Base-by-base conservation (phyloP, 2,888 invertebrate genomes). In the Cylloceria caligata region DNA sequence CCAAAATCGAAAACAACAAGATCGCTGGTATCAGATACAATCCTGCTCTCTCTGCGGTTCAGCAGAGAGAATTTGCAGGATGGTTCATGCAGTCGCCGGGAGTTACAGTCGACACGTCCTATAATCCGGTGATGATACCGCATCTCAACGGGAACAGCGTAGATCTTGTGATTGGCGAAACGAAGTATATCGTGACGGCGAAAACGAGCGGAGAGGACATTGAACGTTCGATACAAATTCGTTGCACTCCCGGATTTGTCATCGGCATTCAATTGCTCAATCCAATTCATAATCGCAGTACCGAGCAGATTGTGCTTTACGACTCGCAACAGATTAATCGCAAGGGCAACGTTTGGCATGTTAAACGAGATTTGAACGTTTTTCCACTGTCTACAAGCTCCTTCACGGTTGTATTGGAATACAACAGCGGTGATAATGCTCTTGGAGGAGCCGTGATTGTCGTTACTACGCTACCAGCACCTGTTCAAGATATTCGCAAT, bases 1-100 rank as follows among this genome's bases (percentile, higher is more conserved):
- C 97, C 6, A 93, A 94, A 0, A 96, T 99, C 80, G 96, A 96
- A 90, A 96, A 97, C 84, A 99, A 99, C 91, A 95, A 95, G 42
- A 94, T 96, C 74, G 96, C 98, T 47, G 99, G 99, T 0, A 96
- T 99, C 84, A 95, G 96, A 72, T 99, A 99, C 90, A 97, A 99
- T 93, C 98, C 99, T 0, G 96, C 96, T 49, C 94, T 99, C 81
- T 95, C 97, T 0, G 95, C 96, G 0, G 93, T 95, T 1, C 96
- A 98, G 89, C 99, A 98, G 92, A 94, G 97, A 90, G 98, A 99
- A 93, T 94, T 99, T 67, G 96, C 98, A 0, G 98, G 98, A 5
- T 99, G 99, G 98, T 97, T 98, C 88, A 94, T 95, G 89, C 93
- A 93, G 34, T 95, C 96, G 39, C 93, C 94, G 0, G 96, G 96